Conservation (phyloP, 2,888 invertebrate species). For the Quadriops clusia region DNA sequence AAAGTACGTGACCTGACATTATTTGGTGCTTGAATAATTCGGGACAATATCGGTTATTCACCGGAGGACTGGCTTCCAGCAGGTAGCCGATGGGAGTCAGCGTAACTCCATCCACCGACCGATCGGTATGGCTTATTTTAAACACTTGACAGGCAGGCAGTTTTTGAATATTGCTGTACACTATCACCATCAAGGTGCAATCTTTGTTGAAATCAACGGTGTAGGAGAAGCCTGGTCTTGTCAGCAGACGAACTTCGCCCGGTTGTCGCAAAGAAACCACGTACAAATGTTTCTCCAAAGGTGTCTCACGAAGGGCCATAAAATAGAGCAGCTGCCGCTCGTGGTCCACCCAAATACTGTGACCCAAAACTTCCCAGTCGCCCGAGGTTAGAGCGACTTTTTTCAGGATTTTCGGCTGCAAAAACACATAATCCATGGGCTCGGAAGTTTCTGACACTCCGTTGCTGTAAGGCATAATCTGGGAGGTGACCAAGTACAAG, state of each 20-base stretch:
- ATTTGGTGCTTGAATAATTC: conserved; percentile 61
- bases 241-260: conserved; percentile 62
- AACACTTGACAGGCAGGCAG: conserved; percentile 71
- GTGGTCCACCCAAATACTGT: conserved; percentile 80
- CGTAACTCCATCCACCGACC: conserved; percentile 55
- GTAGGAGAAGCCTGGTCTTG: conserved; percentile 76
- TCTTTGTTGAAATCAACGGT: conserved; percentile 70
- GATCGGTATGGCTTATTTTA: conserved; percentile 53
- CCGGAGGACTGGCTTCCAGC: conserved; percentile 44
- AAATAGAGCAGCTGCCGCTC: conserved; percentile 75
- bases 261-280: conserved; percentile 64
- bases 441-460: conserved; percentile 43
- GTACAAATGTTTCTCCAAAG: conserved; percentile 86
- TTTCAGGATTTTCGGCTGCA: conserved; percentile 51
- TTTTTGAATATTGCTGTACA: conserved; percentile 71
- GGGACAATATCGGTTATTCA: conserved; percentile 52
- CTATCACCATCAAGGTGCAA: conserved; percentile 69
- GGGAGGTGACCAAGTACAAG: conserved; percentile 67
- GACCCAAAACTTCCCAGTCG: conserved; percentile 86
- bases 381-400: conserved; percentile 71
- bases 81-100: conserved; percentile 60
- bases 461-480: conserved; percentile 40
- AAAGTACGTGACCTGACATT: conserved; percentile 56
- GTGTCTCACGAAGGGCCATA: conserved; percentile 79
- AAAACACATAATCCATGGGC: conserved; percentile 40